Conservation (phyloP, 2,888 invertebrate species). For the Endotricha flammealis region DNA sequence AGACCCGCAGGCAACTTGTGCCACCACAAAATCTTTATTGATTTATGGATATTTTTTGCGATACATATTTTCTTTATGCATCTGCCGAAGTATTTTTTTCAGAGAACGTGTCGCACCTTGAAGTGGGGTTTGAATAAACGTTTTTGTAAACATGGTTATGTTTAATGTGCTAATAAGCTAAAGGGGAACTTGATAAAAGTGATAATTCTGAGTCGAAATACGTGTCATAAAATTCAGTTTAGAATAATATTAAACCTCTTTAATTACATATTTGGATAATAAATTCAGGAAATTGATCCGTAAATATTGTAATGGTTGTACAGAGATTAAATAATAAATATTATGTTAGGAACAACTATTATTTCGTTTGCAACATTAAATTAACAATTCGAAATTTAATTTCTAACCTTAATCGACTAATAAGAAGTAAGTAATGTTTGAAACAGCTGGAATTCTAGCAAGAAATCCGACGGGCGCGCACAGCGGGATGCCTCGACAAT, state of each 20-base stretch:
- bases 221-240: too few species aligned
- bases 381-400: conserved; percentile 35
- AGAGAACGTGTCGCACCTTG: conserved; percentile 18
- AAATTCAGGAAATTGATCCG: background rate
- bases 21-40: conserved; percentile 47
- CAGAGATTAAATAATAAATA: too few species aligned
- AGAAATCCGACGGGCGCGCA: conserved; percentile 64
- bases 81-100: conserved; percentile 37
- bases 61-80: conserved; percentile 37
- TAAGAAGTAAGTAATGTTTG: conserved; percentile 68
- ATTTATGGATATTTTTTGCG: conserved; percentile 50
- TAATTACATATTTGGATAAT: too few species aligned
- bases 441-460: conserved; percentile 72
- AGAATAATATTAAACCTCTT: too few species aligned
- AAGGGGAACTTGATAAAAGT: background rate
- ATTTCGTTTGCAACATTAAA: background rate
- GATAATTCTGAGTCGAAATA: too few species aligned
- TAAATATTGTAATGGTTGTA: background rate
- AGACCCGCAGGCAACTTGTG: conserved; percentile 49
- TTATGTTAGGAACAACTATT: too few species aligned
- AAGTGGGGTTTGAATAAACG: conserved; percentile 10
- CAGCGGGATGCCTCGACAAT: conserved; percentile 73
- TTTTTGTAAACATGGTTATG: background rate
- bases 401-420: conserved; percentile 65
- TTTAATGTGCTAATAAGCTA: background rate